Evolutionary conservation across 2,797 vertebrate genomes (phyloP), one percentile per base, ranked within the genome.

Genomic region (Hoplostethus atlanticus): DNA sequence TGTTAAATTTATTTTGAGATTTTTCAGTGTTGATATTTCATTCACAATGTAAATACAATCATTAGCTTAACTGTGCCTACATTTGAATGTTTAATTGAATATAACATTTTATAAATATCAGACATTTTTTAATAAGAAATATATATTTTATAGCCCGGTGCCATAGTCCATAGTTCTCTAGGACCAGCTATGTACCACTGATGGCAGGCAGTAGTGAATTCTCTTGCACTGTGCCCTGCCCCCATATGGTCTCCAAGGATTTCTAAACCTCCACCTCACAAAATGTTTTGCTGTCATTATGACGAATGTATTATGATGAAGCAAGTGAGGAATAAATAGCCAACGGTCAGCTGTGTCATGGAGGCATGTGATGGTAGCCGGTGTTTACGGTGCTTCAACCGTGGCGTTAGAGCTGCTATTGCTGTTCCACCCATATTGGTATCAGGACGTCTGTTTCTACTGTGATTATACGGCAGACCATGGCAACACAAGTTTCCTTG

Each of bases 241-340:
- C 40, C 15, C 21, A 52, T 4, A 48, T 30, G 16, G 51, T 51
- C 10, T 55, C 38, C 34, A 7, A 59, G 12, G 15, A 44, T 55
- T 55, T 13, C 65, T 72, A 68, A 68, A 76, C 69, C 5, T 6
- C 13, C 67, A 46, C 47, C 42, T 65, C 46, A 40, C 21, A 2
- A 59, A 72, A 73, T 56, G 38, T 70, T 40, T 64, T 69, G 4
- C 38, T 5, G 28, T 44, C 15, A 21, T 56, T 36, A 42, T 76
- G 82, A 77, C 10, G 8, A 66, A 52, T 38, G 42, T n/a, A 60
- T 84, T 69, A 72, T 79, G 83, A 77, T 64, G 62, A 57, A 31
- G 48, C 21, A 30, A 17, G 71, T 1, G 48, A 17, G 28, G 51
- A 84, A 91, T 86, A 91, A 89, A 92, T 91, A 91, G 84, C 57